phyloP scores from a whole-genome alignment of 1,140 invertebrate genomes.

The Spodoptera litura region DNA sequence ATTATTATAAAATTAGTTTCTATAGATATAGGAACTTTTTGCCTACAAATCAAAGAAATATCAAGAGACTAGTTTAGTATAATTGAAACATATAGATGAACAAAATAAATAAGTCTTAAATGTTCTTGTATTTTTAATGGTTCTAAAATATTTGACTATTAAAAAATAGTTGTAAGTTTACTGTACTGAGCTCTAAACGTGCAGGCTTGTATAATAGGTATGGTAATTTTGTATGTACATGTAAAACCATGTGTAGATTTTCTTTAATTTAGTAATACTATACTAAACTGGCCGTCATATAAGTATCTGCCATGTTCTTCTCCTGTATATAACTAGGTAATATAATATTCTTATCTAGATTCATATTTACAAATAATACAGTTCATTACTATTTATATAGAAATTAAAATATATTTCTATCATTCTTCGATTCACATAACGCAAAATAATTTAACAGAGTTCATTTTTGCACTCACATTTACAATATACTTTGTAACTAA shows the following conservation, averaged over 20 bases:
- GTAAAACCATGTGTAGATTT: slow-evolving; percentile 86
- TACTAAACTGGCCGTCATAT: slow-evolving; percentile 87
- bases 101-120: too few relatives aligned
- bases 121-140: too few relatives aligned
- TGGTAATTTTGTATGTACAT: slow-evolving; percentile 83
- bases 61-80: slow-evolving; percentile 11
- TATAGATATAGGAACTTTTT: slow-evolving; percentile 33
- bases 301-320: slow-evolving; percentile 87
- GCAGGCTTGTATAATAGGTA: slow-evolving; percentile 62
- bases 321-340: slow-evolving; percentile 85
- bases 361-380: slow-evolving; percentile 87
- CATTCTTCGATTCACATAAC: slow-evolving; percentile 86
- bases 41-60: slow-evolving; percentile 27
- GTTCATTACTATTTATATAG: slow-evolving; percentile 84
- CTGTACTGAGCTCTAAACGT: slow-evolving; percentile 63
- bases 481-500: slow-evolving; percentile 83
- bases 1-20: background rate
- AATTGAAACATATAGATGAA: background rate
- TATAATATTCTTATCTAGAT: slow-evolving; percentile 86
- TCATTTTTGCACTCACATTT: slow-evolving; percentile 86
- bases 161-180: slow-evolving; percentile 12
- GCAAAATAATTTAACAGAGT: slow-evolving; percentile 87
- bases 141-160: slow-evolving; percentile 1
- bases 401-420: slow-evolving; percentile 86
- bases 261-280: slow-evolving; percentile 87